Evolutionary conservation across 2,113 vertebrate genomes (phyloP).

Genomic region (Pterocles orientalis): DNA sequence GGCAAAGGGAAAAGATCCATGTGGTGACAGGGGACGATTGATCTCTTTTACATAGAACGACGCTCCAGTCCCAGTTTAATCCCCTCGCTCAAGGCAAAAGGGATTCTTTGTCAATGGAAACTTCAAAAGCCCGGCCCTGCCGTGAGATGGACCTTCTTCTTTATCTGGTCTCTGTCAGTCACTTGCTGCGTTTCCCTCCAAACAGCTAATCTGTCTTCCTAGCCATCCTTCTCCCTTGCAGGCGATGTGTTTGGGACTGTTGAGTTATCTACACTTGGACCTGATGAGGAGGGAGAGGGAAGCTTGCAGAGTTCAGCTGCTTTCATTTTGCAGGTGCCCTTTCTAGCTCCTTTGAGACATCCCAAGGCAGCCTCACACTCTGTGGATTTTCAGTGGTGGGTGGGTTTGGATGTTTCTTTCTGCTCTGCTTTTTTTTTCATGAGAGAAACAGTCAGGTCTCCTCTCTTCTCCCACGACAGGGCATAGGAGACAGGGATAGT

Average conservation of each 20-base stretch:
- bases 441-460: not conserved
- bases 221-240: not conserved
- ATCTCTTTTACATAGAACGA: slow-evolving; percentile 67
- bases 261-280: slow-evolving; percentile 36
- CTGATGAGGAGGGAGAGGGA: not conserved
- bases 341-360: not conserved
- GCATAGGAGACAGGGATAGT: not conserved
- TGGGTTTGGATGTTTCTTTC: not conserved
- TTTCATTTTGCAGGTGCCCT: not conserved
- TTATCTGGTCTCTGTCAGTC: slow-evolving; percentile 69
- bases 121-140: slow-evolving; percentile 65
- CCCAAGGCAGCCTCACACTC: not conserved
- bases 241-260: not conserved
- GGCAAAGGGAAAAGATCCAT: slow-evolving; percentile 62
- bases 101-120: slow-evolving; percentile 75
- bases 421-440: not conserved
- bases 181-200: slow-evolving; percentile 48
- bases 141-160: slow-evolving; percentile 53
- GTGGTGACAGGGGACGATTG: slow-evolving; percentile 65
- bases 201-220: slow-evolving; percentile 67
- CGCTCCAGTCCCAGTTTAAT: slow-evolving; percentile 67
- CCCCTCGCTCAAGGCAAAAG: slow-evolving; percentile 69
- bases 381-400: not conserved
- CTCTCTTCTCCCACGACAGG: not conserved
- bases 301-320: not conserved